phyloP scores from a whole-genome alignment of 2,888 invertebrate genomes.

The Cetonia aurata region DNA sequence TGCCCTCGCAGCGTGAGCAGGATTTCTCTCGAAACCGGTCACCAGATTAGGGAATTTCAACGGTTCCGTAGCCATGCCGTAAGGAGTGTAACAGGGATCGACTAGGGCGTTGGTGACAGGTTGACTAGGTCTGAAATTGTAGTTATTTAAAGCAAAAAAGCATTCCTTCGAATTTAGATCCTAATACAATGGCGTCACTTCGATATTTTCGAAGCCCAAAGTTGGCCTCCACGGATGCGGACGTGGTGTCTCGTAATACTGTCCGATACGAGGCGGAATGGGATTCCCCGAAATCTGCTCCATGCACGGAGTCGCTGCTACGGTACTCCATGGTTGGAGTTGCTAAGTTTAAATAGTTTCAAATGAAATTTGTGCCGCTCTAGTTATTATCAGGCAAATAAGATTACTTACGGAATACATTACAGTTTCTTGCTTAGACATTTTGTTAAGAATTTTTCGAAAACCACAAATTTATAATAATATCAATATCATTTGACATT shows the following conservation, averaged over 20 bases:
- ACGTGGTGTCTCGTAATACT: constrained; percentile 79
- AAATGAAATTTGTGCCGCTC: neutral
- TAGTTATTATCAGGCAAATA: neutral
- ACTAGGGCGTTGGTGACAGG: constrained; percentile 81
- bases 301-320: constrained; percentile 72
- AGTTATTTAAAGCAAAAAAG: neutral
- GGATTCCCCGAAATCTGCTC: constrained; percentile 75
- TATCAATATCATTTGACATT: constrained; percentile 20
- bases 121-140: constrained; percentile 72
- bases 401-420: constrained; percentile 62
- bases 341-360: constrained; percentile 68
- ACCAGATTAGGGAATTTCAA: constrained; percentile 86
- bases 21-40: constrained; percentile 85
- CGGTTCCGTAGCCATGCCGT: constrained; percentile 81
- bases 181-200: constrained; percentile 78
- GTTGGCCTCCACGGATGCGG: constrained; percentile 86
- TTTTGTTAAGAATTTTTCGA: constrained; percentile 46
- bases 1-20: constrained; percentile 84
- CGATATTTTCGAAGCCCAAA: constrained; percentile 82
- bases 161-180: constrained; percentile 3
- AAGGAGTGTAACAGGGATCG: constrained; percentile 77
- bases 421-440: constrained; percentile 57
- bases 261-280: constrained; percentile 75
- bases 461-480: constrained; percentile 35
- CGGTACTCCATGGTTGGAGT: constrained; percentile 78